phyloP scores from a whole-genome alignment of 1,140 invertebrate genomes.

The Pollicipes pollicipes region DNA sequence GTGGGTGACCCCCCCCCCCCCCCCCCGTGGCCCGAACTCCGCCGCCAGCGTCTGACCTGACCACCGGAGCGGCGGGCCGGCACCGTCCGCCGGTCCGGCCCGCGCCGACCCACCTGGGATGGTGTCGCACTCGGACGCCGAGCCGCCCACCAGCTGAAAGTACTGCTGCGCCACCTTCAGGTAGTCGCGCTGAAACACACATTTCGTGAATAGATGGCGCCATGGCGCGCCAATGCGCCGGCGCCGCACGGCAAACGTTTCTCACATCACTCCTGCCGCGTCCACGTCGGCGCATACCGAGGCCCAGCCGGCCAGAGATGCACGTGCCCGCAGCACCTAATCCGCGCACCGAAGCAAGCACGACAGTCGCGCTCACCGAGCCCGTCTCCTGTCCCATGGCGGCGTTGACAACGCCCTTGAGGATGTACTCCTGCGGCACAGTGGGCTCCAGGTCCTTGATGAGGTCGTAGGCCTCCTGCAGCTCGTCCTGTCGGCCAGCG shows the following conservation, averaged over 20 bases:
- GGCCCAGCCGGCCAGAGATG: too few species aligned
- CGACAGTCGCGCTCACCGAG: too few species aligned
- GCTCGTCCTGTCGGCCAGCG: slow-evolving; percentile 63
- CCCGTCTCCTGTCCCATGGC: slow-evolving; percentile 77
- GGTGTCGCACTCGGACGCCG: slow-evolving; percentile 85
- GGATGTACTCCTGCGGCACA: slow-evolving; percentile 86
- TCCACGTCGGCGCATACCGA: too few species aligned
- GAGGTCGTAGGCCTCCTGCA: slow-evolving; percentile 70
- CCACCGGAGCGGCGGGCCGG: too few species aligned
- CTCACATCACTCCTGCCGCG: background rate
- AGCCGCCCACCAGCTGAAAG: slow-evolving; percentile 88
- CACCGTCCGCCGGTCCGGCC: too few species aligned
- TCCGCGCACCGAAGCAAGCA: too few species aligned
- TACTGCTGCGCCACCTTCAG: slow-evolving; percentile 89
- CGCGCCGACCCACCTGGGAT: slow-evolving; percentile 38
- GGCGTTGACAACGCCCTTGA: slow-evolving; percentile 91
- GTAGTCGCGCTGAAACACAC: slow-evolving; percentile 56
- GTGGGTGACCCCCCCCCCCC: too few species aligned
- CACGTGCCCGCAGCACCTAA: too few species aligned
- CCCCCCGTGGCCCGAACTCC: too few species aligned
- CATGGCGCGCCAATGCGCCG: slow-evolving; percentile 4
- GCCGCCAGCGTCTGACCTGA: too few species aligned
- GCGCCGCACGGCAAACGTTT: background rate
- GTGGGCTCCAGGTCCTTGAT: slow-evolving; percentile 85
- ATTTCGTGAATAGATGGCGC: background rate